Conservation (phyloP, 2,113 vertebrate species). For the Gambusia affinis region DNA sequence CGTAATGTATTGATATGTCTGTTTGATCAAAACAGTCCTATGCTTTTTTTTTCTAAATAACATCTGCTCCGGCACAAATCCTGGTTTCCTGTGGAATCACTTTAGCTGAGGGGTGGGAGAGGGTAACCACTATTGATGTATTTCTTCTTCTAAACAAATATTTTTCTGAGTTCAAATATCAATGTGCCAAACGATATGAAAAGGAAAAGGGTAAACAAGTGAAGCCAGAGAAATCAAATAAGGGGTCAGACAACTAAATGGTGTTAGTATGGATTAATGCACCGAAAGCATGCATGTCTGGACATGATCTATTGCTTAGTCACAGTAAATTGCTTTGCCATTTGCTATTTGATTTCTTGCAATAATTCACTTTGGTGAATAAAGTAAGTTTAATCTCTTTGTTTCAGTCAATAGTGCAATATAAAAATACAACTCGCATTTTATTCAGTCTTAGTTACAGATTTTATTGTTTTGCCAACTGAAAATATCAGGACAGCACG, state of each 20-base stretch:
- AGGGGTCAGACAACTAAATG: slow-evolving; percentile 46
- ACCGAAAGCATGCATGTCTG: slow-evolving; percentile 9
- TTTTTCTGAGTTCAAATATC: slow-evolving; percentile 44
- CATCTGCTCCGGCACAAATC: too few species aligned
- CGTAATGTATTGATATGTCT: too few species aligned
- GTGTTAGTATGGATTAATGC: slow-evolving; percentile 49
- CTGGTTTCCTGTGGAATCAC: too few species aligned
- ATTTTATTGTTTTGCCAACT: not conserved
- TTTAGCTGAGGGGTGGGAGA: too few species aligned
- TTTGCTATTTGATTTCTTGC: slow-evolving; percentile 22
- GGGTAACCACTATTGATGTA: slow-evolving; percentile 16
- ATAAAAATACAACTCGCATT: not conserved
- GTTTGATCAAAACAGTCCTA: too few species aligned
- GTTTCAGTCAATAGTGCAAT: not conserved
- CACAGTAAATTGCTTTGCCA: slow-evolving; percentile 17
- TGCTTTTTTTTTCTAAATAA: too few species aligned
- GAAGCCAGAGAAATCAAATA: slow-evolving; percentile 30
- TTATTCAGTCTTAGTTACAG: slow-evolving; percentile 1
- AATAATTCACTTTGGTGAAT: slow-evolving; percentile 8
- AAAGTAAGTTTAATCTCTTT: slow-evolving; percentile 27
- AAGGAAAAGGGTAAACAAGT: slow-evolving; percentile 26
- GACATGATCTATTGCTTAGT: slow-evolving; percentile 34
- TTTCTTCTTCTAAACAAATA: slow-evolving; percentile 19
- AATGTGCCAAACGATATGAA: slow-evolving; percentile 1
- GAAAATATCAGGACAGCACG: not conserved